Evolutionary conservation across 1,140 invertebrate genomes (phyloP).

Genomic region (Plodia interpunctella): DNA sequence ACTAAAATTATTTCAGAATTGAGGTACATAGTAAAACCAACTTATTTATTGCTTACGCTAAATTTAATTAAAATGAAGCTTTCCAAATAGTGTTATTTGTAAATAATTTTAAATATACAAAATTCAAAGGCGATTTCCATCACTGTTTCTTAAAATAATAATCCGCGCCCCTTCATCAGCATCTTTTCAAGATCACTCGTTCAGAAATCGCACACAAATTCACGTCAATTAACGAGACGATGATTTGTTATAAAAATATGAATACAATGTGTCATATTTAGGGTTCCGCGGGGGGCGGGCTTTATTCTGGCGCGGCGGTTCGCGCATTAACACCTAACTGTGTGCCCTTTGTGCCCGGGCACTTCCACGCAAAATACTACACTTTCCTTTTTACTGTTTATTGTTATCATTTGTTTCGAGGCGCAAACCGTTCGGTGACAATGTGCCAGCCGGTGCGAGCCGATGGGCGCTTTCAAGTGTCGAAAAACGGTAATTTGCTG

Average conservation of each 20-base stretch:
- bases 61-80: too few relatives aligned
- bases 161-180: not conserved
- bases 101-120: too few relatives aligned
- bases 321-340: constrained; percentile 67
- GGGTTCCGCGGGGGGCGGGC: constrained; percentile 25
- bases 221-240: constrained; percentile 47
- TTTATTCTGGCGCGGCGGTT: constrained; percentile 59
- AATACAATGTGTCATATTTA: constrained; percentile 10
- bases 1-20: too few relatives aligned
- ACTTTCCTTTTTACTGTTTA: constrained; percentile 74
- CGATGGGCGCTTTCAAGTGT: constrained; percentile 64
- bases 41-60: too few relatives aligned
- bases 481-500: constrained; percentile 72
- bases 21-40: too few relatives aligned
- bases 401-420: constrained; percentile 69
- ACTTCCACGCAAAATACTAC: constrained; percentile 64
- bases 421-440: constrained; percentile 66
- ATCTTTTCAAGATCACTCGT: constrained; percentile 1
- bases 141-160: not conserved
- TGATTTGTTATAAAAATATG: constrained; percentile 69
- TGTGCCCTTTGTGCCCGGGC: constrained; percentile 48
- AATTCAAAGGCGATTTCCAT: not conserved
- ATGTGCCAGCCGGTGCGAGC: constrained; percentile 55
- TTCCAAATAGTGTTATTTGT: too few relatives aligned
- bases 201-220: not conserved